Evolutionary conservation across 92 coral and sea anemone species (phyloP).

Genomic region (Palythoa grandiflora): DNA sequence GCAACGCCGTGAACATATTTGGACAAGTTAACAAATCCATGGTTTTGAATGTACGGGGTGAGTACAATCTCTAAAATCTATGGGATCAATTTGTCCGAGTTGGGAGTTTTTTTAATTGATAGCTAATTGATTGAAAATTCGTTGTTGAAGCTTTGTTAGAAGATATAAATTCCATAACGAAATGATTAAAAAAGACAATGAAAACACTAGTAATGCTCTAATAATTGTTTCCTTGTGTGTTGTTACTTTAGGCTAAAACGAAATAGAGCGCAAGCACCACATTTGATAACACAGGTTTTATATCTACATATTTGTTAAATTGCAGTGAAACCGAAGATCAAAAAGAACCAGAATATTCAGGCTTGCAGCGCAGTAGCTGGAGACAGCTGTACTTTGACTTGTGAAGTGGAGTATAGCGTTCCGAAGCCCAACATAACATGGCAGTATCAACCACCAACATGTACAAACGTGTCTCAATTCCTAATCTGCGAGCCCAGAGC

Average conservation of each 20-base stretch:
- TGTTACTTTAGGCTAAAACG: no score
- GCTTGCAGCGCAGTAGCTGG: not conserved
- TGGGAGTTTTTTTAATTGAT: not conserved
- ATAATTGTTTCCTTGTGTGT: not conserved
- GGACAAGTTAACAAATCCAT: not conserved
- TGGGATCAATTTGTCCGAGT: not conserved
- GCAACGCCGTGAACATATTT: constrained; percentile 15
- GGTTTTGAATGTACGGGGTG: constrained; percentile 1
- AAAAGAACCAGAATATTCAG: not conserved
- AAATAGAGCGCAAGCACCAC: not conserved
- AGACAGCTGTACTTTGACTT: not conserved
- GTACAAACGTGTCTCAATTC: constrained; percentile 4
- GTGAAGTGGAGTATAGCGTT: constrained; percentile 19
- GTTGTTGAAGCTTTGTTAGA: not conserved
- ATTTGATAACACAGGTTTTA: not conserved
- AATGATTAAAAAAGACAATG: no score
- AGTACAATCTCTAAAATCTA: not conserved
- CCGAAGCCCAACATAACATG: constrained; percentile 34
- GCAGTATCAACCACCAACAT: not conserved
- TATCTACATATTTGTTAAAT: not conserved
- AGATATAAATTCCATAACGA: not conserved
- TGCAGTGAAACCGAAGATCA: constrained; percentile 30
- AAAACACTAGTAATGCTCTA: no score
- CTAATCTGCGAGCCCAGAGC: not conserved
- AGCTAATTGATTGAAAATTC: no score